Percentiles rank a stretch among this genome's conserved stretches.
Conservation (phyloP, 2,797 vertebrate genomes). For the Smutsia gigantea region DNA sequence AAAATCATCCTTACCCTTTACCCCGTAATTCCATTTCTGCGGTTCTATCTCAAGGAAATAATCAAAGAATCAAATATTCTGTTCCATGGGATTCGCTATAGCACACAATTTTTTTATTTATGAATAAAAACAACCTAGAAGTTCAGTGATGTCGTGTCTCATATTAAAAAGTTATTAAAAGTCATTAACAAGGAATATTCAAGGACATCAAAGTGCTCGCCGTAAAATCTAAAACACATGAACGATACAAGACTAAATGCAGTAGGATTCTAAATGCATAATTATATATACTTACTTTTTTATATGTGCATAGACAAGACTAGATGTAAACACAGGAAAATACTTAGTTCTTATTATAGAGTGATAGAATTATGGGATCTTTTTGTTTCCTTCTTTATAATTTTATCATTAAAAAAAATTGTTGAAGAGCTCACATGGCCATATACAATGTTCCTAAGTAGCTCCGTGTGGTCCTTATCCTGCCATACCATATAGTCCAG, state of each 20-base stretch:
- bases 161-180: background rate
- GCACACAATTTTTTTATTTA: background rate
- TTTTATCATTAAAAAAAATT: background rate
- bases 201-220: background rate
- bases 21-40: slow-evolving; percentile 69
- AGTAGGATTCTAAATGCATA: background rate
- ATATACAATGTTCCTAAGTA: background rate
- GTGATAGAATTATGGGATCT: background rate
- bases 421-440: background rate
- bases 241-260: background rate
- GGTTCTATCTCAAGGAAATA: slow-evolving; percentile 63
- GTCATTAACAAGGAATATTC: background rate
- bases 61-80: slow-evolving; percentile 55
- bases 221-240: background rate
- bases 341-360: slow-evolving; percentile 2
- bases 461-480: background rate
- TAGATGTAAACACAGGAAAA: background rate
- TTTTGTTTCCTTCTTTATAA: slow-evolving; percentile 43
- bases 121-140: background rate
- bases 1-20: slow-evolving; percentile 73
- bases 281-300: background rate
- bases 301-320: background rate
- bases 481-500: background rate
- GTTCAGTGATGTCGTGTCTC: background rate
- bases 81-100: background rate